Conservation (phyloP, 2,888 invertebrate species). For the Rapana venosa region DNA sequence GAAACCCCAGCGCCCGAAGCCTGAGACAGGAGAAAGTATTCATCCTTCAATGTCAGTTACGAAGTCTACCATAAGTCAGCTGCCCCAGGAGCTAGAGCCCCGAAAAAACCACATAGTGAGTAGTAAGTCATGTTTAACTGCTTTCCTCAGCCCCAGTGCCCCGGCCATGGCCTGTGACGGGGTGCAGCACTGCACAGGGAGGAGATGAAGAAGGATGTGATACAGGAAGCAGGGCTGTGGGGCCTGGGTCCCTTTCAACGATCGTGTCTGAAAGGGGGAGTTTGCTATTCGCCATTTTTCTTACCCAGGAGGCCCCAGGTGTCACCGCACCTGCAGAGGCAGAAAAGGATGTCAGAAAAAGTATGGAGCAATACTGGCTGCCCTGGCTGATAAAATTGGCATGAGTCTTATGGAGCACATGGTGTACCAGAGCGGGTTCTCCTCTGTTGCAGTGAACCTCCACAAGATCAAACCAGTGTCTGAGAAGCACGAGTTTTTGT, state of each 20-base stretch:
- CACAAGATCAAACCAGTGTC: background rate
- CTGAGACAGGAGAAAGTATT: background rate
- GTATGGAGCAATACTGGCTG: background rate
- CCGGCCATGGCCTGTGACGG: background rate
- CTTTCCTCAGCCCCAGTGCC: too few species aligned
- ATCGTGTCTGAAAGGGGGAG: background rate
- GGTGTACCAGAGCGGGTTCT: background rate
- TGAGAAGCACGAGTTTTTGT: background rate
- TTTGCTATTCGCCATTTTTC: background rate
- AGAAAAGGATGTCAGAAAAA: background rate
- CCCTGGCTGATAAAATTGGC: background rate
- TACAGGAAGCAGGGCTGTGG: background rate
- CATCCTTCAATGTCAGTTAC: background rate
- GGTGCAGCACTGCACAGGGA: background rate
- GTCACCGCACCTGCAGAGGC: background rate
- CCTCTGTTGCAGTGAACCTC: background rate
- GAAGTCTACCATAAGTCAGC: background rate
- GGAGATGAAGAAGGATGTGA: background rate
- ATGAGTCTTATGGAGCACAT: background rate
- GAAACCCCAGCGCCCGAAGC: background rate
- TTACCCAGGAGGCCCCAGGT: background rate
- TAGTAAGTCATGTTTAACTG: background rate
- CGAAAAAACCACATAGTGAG: background rate
- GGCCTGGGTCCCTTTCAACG: background rate
- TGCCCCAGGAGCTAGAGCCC: background rate